Conservation (phyloP, 2,888 invertebrate species). For the Meandrusa payeni region DNA sequence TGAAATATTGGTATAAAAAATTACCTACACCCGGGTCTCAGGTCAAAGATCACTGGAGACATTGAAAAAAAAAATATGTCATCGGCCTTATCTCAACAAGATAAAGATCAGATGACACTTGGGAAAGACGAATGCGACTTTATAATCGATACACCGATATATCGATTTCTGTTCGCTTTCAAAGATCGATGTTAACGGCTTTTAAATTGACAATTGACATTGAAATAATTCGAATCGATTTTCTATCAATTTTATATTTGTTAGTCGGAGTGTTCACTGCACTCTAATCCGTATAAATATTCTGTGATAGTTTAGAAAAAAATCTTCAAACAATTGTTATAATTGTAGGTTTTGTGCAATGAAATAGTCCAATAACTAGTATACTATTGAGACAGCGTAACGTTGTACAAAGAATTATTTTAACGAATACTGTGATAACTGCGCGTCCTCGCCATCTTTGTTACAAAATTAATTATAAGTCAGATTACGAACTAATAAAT, state of each 20-base stretch:
- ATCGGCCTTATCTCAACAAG: constrained; percentile 43
- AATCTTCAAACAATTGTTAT: too few relatives aligned
- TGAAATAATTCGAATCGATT: constrained; percentile 33
- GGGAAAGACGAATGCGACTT: constrained; percentile 56
- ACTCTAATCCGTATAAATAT: too few relatives aligned
- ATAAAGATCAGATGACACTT: constrained; percentile 61
- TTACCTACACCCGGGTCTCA: constrained; percentile 5
- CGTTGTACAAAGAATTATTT: too few relatives aligned
- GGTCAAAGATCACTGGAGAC: constrained; percentile 43
- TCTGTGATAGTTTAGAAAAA: too few relatives aligned
- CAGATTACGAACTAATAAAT: too few relatives aligned
- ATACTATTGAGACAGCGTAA: too few relatives aligned
- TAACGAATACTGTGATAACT: too few relatives aligned
- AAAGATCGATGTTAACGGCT: constrained; percentile 50
- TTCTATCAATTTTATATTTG: background rate
- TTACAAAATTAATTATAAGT: too few relatives aligned
- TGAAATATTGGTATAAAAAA: constrained; percentile 30
- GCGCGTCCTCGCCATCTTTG: too few relatives aligned
- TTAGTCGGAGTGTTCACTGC: background rate
- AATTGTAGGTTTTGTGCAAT: too few relatives aligned
- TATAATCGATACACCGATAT: constrained; percentile 48
- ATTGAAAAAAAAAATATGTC: constrained; percentile 42
- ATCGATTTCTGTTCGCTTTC: constrained; percentile 41
- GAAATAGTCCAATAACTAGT: too few relatives aligned
- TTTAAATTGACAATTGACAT: constrained; percentile 55